Percentiles rank a stretch among this genome's conserved stretches.
These are phyloP conservation scores for Staurois parvus DNA, from an alignment of 2,797 vertebrate species.

Conservation along the genomic window DNA sequence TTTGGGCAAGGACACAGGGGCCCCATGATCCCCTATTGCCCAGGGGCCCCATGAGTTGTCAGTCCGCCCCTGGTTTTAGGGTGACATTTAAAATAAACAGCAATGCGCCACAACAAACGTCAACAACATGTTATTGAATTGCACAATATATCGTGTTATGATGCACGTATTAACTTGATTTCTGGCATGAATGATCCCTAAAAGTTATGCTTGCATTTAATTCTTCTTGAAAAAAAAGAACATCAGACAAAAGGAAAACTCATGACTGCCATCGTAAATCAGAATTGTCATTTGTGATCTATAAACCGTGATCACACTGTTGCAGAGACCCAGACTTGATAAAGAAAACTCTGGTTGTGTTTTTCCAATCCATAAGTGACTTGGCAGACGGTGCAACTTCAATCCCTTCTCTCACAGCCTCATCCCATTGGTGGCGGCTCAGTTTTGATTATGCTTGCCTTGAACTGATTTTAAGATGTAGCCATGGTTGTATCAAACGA, in stretches of 20 bases:
- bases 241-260: neutral
- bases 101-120: too few relatives aligned
- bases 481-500: slow-evolving; percentile 21
- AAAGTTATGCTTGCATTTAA: too few relatives aligned
- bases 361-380: slow-evolving; percentile 14
- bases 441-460: slow-evolving; percentile 7
- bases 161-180: too few relatives aligned
- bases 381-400: neutral
- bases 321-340: neutral
- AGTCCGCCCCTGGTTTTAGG: too few relatives aligned
- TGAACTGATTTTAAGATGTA: slow-evolving; percentile 34
- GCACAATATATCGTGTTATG: too few relatives aligned
- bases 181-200: too few relatives aligned
- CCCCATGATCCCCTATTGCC: too few relatives aligned
- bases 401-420: neutral
- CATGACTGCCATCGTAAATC: neutral
- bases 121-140: too few relatives aligned
- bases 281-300: neutral
- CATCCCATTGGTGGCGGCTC: slow-evolving; percentile 16
- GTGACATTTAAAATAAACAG: too few relatives aligned
- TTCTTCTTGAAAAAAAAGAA: neutral
- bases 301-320: neutral
- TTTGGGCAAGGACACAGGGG: too few relatives aligned
- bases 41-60: too few relatives aligned
- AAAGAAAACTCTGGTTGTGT: neutral